Evolutionary conservation across 2,797 vertebrate species (phyloP).

Genomic region (Alca torda): DNA sequence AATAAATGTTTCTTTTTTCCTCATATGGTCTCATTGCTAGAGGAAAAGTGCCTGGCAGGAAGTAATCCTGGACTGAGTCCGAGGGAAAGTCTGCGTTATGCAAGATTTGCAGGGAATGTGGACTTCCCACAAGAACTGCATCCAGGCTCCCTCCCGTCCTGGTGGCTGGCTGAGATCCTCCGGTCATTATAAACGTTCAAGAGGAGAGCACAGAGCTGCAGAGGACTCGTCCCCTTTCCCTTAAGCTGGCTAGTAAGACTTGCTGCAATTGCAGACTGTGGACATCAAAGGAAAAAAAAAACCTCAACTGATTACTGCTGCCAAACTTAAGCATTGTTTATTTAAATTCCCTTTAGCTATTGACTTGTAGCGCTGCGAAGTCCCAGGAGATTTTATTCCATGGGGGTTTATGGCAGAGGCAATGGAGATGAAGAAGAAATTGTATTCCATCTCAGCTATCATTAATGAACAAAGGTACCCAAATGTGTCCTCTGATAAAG

Average conservation of each 20-base stretch:
- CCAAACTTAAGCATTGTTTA: neutral
- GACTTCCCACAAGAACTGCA: neutral
- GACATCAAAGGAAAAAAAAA: neutral
- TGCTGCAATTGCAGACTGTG: neutral
- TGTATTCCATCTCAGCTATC: neutral
- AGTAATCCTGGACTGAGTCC: neutral
- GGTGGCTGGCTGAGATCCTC: neutral
- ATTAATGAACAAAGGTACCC: neutral
- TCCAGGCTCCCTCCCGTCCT: neutral
- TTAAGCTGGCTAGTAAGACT: neutral
- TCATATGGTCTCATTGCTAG: neutral
- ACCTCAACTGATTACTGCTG: neutral
- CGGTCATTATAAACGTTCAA: neutral
- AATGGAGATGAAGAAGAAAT: neutral
- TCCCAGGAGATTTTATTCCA: neutral
- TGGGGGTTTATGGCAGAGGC: neutral
- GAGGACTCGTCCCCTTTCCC: accelerated
- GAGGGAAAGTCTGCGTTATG: neutral
- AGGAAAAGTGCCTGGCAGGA: constrained; percentile 3
- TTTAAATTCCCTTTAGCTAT: neutral
- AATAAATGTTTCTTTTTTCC: neutral
- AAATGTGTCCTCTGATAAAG: constrained; percentile 16
- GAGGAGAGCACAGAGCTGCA: neutral
- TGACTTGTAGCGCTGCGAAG: neutral
- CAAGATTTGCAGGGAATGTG: neutral